A percentile compares a stretch with the other conserved stretches of the same genome.
These are phyloP conservation scores for Athetis lepigone DNA, from an alignment of 2,888 invertebrate species.

Conservation along the genomic window DNA sequence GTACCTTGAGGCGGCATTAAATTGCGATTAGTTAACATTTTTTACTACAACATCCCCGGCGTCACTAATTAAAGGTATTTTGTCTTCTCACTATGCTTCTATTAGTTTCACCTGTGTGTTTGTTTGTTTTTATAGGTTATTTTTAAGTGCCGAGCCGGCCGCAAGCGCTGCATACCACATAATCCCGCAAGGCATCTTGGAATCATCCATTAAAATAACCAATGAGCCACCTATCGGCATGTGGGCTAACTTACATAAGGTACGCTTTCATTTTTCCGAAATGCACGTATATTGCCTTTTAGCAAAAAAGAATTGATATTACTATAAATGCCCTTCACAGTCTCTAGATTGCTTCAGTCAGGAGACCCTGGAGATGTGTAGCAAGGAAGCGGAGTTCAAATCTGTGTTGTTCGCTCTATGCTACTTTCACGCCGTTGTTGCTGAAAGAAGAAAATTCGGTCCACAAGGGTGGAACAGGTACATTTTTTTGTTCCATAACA, in stretches of 20 bases:
- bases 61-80: too few relatives aligned
- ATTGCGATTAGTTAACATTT: too few relatives aligned
- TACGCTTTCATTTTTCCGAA: constrained; percentile 47
- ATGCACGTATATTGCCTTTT: too few relatives aligned
- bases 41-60: too few relatives aligned
- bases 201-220: constrained; percentile 98
- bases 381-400: constrained; percentile 98
- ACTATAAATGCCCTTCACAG: constrained; percentile 67
- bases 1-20: too few relatives aligned
- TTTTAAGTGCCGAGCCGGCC: constrained; percentile 97
- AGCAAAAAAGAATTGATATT: too few relatives aligned
- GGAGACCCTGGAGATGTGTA: constrained; percentile 97
- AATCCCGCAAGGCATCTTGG: constrained; percentile 96
- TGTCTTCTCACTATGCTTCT: too few relatives aligned
- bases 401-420: constrained; percentile 96
- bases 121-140: constrained; percentile 90
- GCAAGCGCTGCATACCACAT: constrained; percentile 92
- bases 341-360: constrained; percentile 97
- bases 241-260: constrained; percentile 97
- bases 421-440: constrained; percentile 98
- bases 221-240: constrained; percentile 99
- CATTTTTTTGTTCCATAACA: background rate
- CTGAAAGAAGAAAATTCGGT: constrained; percentile 97
- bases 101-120: too few relatives aligned
- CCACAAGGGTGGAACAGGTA: constrained; percentile 97